Conservation (phyloP, 1,140 invertebrate species). For the Ganaspis sp. region DNA sequence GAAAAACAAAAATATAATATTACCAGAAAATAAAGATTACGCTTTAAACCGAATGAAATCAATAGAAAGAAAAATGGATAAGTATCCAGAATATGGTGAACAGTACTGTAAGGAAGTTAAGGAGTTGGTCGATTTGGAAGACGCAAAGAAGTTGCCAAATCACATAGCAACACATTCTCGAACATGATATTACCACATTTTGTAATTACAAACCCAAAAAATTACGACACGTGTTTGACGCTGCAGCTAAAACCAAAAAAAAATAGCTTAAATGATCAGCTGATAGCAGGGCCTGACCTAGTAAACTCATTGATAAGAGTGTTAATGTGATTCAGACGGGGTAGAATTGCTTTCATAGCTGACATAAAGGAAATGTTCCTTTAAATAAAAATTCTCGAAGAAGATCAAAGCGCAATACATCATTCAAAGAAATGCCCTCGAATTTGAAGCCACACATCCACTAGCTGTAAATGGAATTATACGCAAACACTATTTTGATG, state of each 20-base stretch:
- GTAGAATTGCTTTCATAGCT: slow-evolving; percentile 52
- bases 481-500: slow-evolving; percentile 48
- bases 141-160: slow-evolving; percentile 34
- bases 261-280: slow-evolving; percentile 32
- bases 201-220: slow-evolving; percentile 56
- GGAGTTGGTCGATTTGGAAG: slow-evolving; percentile 39
- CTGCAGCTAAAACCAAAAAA: slow-evolving; percentile 46
- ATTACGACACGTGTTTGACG: slow-evolving; percentile 57
- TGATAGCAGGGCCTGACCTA: slow-evolving; percentile 55
- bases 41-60: slow-evolving; percentile 32
- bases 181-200: slow-evolving; percentile 65
- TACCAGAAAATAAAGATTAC: slow-evolving; percentile 40
- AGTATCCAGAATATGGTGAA: slow-evolving; percentile 19
- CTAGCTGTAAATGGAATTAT: slow-evolving; percentile 33
- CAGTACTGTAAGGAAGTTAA: slow-evolving; percentile 35
- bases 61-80: slow-evolving; percentile 39
- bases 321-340: slow-evolving; percentile 57
- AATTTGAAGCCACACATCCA: slow-evolving; percentile 34
- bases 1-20: slow-evolving; percentile 28
- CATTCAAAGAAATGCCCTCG: too few species aligned
- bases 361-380: slow-evolving; percentile 70
- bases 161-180: not conserved
- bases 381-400: slow-evolving; percentile 52
- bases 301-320: slow-evolving; percentile 52
- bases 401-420: slow-evolving; percentile 52